These are phyloP conservation scores for Papilio elwesi DNA, from an alignment of 2,888 invertebrate species.

Conservation along the genomic window DNA sequence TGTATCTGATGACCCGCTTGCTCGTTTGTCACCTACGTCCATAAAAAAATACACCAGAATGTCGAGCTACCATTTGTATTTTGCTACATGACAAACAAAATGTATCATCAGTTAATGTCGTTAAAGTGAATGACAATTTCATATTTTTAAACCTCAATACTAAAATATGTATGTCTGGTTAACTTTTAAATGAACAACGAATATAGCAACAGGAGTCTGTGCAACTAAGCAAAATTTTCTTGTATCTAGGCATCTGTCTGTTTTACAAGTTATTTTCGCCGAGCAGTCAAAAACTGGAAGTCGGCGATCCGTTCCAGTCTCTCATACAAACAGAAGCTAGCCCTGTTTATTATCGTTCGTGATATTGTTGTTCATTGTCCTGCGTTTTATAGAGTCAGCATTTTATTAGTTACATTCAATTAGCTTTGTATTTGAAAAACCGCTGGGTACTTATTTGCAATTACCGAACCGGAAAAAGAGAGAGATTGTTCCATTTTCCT, in stretches of 20 bases:
- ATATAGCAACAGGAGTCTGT: not conserved
- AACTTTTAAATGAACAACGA: not conserved
- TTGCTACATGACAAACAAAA: no score
- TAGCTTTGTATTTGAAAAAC: slow-evolving; percentile 54
- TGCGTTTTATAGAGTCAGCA: slow-evolving; percentile 68
- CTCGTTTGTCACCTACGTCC: no score
- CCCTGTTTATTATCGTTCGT: slow-evolving; percentile 71
- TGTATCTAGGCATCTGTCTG: slow-evolving; percentile 43
- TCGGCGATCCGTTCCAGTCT: slow-evolving; percentile 61
- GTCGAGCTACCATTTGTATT: no score
- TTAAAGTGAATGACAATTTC: no score
- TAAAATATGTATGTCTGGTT: no score
- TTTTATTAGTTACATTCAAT: slow-evolving; percentile 49
- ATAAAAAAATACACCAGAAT: no score
- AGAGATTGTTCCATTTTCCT: no score
- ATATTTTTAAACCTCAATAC: no score
- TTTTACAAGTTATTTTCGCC: slow-evolving; percentile 59
- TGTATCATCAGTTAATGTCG: no score
- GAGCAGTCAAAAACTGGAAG: slow-evolving; percentile 58
- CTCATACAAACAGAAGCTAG: slow-evolving; percentile 61
- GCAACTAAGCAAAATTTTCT: slow-evolving; percentile 19
- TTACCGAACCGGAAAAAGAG: no score
- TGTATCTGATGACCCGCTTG: no score
- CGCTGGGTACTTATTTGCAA: not conserved
- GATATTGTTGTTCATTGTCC: slow-evolving; percentile 74